phyloP scores from a whole-genome alignment of 35 echinoderm and acorn worm genomes.

The Ptychodera flava region DNA sequence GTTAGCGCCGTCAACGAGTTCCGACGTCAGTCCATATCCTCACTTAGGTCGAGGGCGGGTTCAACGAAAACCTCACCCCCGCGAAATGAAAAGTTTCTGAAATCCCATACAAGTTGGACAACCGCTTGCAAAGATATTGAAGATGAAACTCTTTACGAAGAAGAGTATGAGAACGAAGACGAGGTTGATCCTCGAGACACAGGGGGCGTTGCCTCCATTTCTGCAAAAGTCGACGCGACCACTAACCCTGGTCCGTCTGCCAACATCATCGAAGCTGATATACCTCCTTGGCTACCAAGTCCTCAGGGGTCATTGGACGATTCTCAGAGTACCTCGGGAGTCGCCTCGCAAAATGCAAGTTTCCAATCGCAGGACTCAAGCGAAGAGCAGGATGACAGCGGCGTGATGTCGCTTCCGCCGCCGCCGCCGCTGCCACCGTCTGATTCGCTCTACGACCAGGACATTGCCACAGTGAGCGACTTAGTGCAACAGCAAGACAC shows the following conservation, averaged over 20 bases:
- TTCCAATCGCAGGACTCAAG: slow-evolving; percentile 96
- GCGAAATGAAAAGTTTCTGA: not conserved
- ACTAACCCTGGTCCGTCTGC: slow-evolving; percentile 14
- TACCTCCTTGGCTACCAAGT: not conserved
- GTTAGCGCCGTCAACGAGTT: slow-evolving; percentile 85
- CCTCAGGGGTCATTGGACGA: slow-evolving; percentile 31
- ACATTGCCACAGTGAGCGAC: not conserved
- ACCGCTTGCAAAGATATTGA: not conserved
- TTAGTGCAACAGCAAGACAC: not conserved
- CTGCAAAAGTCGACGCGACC: slow-evolving; percentile 19
- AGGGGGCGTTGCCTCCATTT: not conserved
- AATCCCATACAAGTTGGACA: not conserved
- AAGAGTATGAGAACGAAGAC: slow-evolving; percentile 20
- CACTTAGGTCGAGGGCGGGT: slow-evolving; percentile 29
- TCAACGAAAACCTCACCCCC: slow-evolving; percentile 2
- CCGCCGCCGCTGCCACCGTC: not conserved
- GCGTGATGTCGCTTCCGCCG: not conserved
- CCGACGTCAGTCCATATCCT: slow-evolving; percentile 66
- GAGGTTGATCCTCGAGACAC: not conserved
- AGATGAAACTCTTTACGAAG: not conserved
- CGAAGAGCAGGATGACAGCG: slow-evolving; percentile 36
- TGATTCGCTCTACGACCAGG: not conserved
- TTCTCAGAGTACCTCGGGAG: slow-evolving; percentile 81
- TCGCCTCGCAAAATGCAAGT: slow-evolving; percentile 88
- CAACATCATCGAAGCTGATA: not conserved